Conservation (phyloP, 2,888 invertebrate genomes). For the Callosobruchus maculatus region DNA sequence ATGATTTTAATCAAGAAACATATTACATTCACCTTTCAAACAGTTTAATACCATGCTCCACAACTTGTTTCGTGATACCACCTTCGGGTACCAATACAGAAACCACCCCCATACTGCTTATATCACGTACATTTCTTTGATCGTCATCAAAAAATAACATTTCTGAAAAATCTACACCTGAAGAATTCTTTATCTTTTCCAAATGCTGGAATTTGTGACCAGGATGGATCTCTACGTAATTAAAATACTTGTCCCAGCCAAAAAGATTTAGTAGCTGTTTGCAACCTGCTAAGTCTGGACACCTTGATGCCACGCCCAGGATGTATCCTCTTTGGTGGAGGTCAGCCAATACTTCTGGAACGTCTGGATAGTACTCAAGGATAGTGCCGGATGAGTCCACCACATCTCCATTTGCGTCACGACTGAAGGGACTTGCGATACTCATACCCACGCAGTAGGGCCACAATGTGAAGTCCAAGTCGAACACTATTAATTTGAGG, state of each 20-base stretch:
- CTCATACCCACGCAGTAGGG: slow-evolving; percentile 73
- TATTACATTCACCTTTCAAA: slow-evolving; percentile 8
- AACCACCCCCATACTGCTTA: slow-evolving; percentile 52
- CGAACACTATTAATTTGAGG: not conserved
- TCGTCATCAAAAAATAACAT: slow-evolving; percentile 69
- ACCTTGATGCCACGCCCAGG: slow-evolving; percentile 63
- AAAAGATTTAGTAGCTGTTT: slow-evolving; percentile 58
- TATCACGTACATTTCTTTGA: slow-evolving; percentile 56
- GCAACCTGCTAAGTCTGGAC: slow-evolving; percentile 58
- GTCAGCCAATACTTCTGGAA: slow-evolving; percentile 56
- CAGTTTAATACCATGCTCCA: slow-evolving; percentile 44
- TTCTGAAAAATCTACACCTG: slow-evolving; percentile 51
- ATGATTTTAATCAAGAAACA: not conserved
- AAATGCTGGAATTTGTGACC: slow-evolving; percentile 64
- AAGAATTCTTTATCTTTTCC: slow-evolving; percentile 54
- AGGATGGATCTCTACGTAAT: slow-evolving; percentile 66
- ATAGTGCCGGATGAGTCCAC: slow-evolving; percentile 47
- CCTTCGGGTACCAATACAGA: slow-evolving; percentile 54
- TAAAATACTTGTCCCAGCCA: slow-evolving; percentile 63
- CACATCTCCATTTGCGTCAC: slow-evolving; percentile 46
- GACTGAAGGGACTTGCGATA: slow-evolving; percentile 60
- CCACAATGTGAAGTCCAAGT: slow-evolving; percentile 68
- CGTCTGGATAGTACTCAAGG: slow-evolving; percentile 56
- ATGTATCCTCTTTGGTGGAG: slow-evolving; percentile 55
- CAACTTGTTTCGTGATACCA: slow-evolving; percentile 50